Evolutionary conservation across 2,797 vertebrate genomes (phyloP).

Genomic region (Buphagus erythrorhynchus): DNA sequence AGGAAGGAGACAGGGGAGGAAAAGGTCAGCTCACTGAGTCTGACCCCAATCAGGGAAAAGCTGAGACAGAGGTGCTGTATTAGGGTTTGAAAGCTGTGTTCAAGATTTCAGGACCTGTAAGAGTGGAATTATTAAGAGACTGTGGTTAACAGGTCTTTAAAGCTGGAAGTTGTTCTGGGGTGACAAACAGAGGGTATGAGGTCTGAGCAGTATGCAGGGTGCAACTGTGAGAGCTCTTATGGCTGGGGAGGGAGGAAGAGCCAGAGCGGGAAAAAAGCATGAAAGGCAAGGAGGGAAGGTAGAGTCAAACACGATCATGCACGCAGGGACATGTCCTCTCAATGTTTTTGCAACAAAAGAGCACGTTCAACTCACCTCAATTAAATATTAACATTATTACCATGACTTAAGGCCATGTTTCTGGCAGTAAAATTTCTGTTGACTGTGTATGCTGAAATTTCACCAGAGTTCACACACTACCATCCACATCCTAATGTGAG

Average conservation of each 20-base stretch:
- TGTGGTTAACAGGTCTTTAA: neutral
- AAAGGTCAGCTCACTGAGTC: neutral
- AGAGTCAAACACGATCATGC: neutral
- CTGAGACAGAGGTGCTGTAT: neutral
- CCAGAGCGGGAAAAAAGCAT: neutral
- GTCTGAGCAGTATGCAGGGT: too few relatives aligned
- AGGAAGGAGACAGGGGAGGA: neutral
- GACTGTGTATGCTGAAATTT: neutral
- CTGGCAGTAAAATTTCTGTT: neutral
- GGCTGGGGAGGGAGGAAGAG: neutral
- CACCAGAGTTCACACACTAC: neutral
- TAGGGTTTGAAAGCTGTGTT: neutral
- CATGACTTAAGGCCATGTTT: conserved; percentile 38
- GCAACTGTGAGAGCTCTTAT: fast-evolving
- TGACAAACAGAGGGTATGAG: neutral
- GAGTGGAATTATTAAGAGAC: neutral
- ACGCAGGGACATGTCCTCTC: neutral
- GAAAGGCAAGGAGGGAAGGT: neutral
- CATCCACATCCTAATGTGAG: neutral
- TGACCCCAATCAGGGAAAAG: neutral
- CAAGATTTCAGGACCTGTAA: neutral
- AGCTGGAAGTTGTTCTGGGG: neutral
- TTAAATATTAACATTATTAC: conserved; percentile 27
- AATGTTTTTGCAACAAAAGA: conserved; percentile 16
- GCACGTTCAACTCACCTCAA: neutral